These are phyloP conservation scores for Calliphora vomitoria DNA, from an alignment of 2,888 invertebrate species.

Conservation along the genomic window DNA sequence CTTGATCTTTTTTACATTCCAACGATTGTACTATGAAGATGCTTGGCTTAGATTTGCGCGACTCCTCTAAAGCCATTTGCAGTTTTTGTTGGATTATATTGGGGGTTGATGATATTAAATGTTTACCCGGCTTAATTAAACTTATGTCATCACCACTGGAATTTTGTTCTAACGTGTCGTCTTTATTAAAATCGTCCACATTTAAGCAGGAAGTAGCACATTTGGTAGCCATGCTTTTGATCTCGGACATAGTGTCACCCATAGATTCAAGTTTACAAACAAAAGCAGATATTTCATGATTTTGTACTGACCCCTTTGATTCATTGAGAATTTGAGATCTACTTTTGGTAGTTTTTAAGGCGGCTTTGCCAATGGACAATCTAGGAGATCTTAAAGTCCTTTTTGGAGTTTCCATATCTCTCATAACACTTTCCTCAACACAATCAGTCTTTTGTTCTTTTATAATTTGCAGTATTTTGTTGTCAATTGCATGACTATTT, in stretches of 20 bases:
- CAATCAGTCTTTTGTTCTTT: constrained; percentile 39
- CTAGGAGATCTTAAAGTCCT: constrained; percentile 24
- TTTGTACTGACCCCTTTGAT: background rate
- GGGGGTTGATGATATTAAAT: constrained; percentile 37
- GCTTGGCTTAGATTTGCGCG: constrained; percentile 81
- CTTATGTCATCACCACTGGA: background rate
- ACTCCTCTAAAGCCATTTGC: constrained; percentile 79
- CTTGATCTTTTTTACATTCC: constrained; percentile 61
- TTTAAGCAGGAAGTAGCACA: constrained; percentile 12
- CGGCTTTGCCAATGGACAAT: background rate
- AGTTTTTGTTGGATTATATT: constrained; percentile 69
- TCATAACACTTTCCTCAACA: background rate
- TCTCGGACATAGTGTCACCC: background rate
- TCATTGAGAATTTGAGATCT: constrained; percentile 5
- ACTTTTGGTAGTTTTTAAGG: background rate
- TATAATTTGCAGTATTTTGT: constrained; percentile 8
- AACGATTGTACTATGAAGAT: constrained; percentile 81
- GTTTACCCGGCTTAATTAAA: background rate
- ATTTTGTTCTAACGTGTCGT: background rate
- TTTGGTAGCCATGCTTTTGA: background rate
- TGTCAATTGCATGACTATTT: background rate
- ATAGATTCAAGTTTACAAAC: constrained; percentile 19
- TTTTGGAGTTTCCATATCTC: background rate
- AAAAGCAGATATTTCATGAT: background rate
- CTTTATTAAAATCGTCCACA: background rate